Evolutionary conservation across 2,888 invertebrate species (phyloP), one percentile per base, ranked within the genome.

Genomic region (Alloplasta piceator): DNA sequence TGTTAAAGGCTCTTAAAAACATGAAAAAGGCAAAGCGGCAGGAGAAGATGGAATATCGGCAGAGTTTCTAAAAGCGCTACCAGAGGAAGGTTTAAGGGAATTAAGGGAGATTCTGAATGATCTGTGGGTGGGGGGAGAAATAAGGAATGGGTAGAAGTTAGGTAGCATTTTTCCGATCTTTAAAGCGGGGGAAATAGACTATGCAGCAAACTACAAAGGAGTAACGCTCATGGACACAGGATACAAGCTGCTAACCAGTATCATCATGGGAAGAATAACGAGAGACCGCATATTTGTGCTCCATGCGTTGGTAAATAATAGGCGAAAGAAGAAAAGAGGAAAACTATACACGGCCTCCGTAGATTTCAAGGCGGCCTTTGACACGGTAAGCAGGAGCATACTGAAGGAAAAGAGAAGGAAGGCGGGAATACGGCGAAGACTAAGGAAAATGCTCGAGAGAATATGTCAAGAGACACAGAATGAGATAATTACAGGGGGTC

Each of bases 401-500:
- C 36, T 70, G 60, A 2, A 58, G 9, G 12, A 26, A 6, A 70
- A 70, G n/a, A 6, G 56, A 12, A 36, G 56, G 68, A 46, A 52
- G 43, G 39, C 12, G 4, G 78, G 63, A 16, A n/a, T 77, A 6
- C 66, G 55, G 41, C 66, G 74, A 0, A 77, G 48, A 41, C 4
- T 74, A 0, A 6, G 61, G 7, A 39, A n/a, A 36, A 78, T 67
- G 16, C 26, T 85, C 0, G 39, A 67, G 26, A 48, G 14, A 26
- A 71, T 80, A 4, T 85, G 82, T 48, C 9, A 26, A n/a, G 70
- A 68, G 4, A 60, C 82, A 5, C 38, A 16, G 4, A 82, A 80
- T 7, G 73, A 74, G 38, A 73, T 83, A 0, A 82, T 70, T 6
- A 52, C 80, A 46, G 50, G 58, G 7, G 48, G 71, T 4, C 72